Evolutionary conservation across 2,888 invertebrate species (phyloP).

Genomic region (Listrodromus nycthemerus): DNA sequence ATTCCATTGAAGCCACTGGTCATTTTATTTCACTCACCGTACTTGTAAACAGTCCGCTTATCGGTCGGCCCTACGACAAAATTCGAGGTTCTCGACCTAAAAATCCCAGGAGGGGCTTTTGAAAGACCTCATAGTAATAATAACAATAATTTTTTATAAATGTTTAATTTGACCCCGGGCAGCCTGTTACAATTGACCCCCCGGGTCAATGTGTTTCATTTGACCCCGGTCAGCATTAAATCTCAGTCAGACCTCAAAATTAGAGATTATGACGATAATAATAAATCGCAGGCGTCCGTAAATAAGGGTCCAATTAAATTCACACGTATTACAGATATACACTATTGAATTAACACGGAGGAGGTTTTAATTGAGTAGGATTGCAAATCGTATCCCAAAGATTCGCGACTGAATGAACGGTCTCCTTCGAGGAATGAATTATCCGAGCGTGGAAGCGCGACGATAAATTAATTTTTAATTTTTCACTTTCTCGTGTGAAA

Average conservation of each 20-base stretch:
- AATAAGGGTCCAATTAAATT: background rate
- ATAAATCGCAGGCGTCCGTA: background rate
- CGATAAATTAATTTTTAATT: conserved; percentile 5
- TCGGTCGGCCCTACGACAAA: conserved; percentile 39
- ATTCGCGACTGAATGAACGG: conserved; percentile 31
- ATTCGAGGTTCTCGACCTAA: conserved; percentile 1
- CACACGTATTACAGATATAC: background rate
- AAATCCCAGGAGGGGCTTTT: conserved; percentile 9
- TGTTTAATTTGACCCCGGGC: background rate
- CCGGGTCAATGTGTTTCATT: too few species aligned
- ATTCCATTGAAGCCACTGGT: conserved; percentile 18
- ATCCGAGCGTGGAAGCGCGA: background rate
- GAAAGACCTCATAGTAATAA: background rate
- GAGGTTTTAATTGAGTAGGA: conserved; percentile 38
- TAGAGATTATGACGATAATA: background rate
- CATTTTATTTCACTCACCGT: conserved; percentile 52
- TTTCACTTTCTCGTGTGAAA: conserved; percentile 27
- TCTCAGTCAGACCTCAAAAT: too few species aligned
- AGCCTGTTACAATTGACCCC: too few species aligned
- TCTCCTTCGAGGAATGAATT: background rate
- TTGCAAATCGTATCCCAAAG: background rate
- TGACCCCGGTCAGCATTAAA: too few species aligned
- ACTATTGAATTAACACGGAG: background rate
- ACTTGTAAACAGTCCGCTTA: conserved; percentile 33
- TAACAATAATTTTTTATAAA: too few species aligned